phyloP scores from a whole-genome alignment of 2,888 invertebrate species.

The Rhogogaster chlorosoma region DNA sequence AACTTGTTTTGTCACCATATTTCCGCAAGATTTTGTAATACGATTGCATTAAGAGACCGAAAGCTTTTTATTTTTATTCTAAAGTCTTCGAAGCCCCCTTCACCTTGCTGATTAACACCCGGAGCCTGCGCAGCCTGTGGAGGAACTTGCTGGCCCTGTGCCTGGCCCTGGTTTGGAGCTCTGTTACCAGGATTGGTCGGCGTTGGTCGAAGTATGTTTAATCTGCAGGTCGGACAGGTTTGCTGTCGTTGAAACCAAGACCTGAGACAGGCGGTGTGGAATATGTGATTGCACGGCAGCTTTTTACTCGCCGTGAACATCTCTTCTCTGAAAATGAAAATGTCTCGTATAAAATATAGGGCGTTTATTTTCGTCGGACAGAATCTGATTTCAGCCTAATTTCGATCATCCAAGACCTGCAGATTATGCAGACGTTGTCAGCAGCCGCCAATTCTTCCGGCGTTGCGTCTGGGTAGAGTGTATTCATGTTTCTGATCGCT shows the following conservation, averaged over 20 bases:
- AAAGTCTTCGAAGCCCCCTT: background rate
- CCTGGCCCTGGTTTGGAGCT: constrained; percentile 74
- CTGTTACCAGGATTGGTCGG: constrained; percentile 62
- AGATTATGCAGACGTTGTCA: constrained; percentile 99
- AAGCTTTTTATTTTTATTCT: background rate
- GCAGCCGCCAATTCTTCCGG: constrained; percentile 93
- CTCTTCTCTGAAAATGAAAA: constrained; percentile 80
- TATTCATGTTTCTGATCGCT: constrained; percentile 99
- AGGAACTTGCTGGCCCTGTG: constrained; percentile 67
- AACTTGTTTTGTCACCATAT: too few relatives aligned
- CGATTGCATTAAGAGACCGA: background rate
- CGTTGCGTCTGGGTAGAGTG: constrained; percentile 97
- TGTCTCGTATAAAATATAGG: background rate
- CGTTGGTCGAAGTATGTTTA: constrained; percentile 87
- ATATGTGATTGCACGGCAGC: constrained; percentile 99
- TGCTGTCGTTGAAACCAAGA: constrained; percentile 99
- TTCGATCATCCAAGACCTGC: constrained; percentile 82
- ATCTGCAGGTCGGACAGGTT: constrained; percentile 98
- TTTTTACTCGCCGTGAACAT: constrained; percentile 92
- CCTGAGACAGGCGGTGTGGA: constrained; percentile 97
- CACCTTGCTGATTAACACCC: constrained; percentile 59
- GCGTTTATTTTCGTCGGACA: background rate
- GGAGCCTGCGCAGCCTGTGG: constrained; percentile 67
- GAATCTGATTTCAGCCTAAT: constrained; percentile 19
- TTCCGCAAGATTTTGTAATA: too few relatives aligned